These are phyloP conservation scores for Catharus bicknelli DNA, from an alignment of 2,113 vertebrate species.

Conservation along the genomic window DNA sequence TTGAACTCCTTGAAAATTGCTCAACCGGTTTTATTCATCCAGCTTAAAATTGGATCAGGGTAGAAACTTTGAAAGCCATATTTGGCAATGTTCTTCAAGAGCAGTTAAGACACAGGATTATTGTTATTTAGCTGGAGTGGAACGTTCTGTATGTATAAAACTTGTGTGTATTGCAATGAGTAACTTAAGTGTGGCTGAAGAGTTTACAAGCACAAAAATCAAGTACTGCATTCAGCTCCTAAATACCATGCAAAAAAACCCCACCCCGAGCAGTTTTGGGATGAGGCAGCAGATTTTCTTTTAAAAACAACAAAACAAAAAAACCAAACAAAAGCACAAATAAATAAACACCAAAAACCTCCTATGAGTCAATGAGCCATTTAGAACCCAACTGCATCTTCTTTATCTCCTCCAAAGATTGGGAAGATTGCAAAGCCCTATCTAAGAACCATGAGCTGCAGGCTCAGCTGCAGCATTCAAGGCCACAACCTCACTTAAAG, in stretches of 20 bases:
- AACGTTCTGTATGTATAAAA: background rate
- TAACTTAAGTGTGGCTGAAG: background rate
- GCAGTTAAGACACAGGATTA: conserved; percentile 15
- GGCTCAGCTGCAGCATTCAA: background rate
- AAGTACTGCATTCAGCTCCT: background rate
- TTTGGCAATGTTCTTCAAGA: conserved; percentile 26
- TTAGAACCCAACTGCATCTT: background rate
- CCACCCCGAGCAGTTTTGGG: background rate
- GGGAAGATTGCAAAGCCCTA: background rate
- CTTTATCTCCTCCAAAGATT: background rate
- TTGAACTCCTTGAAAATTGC: background rate
- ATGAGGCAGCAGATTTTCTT: background rate
- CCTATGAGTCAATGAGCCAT: background rate
- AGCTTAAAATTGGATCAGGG: background rate
- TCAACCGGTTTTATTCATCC: background rate
- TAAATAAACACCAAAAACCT: background rate
- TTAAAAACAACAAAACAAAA: background rate
- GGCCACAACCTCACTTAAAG: background rate
- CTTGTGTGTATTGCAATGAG: background rate
- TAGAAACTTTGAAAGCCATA: background rate
- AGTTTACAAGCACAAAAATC: background rate
- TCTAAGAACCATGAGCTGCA: background rate
- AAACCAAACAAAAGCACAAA: background rate
- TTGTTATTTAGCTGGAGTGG: conserved; percentile 30
- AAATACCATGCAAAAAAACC: background rate